Evolutionary conservation across 30 jellyfish, hydroid and myxozoan genomes (phyloP), one percentile per base, ranked within the genome.

Genomic region (Chrysaora quinquecirrha): DNA sequence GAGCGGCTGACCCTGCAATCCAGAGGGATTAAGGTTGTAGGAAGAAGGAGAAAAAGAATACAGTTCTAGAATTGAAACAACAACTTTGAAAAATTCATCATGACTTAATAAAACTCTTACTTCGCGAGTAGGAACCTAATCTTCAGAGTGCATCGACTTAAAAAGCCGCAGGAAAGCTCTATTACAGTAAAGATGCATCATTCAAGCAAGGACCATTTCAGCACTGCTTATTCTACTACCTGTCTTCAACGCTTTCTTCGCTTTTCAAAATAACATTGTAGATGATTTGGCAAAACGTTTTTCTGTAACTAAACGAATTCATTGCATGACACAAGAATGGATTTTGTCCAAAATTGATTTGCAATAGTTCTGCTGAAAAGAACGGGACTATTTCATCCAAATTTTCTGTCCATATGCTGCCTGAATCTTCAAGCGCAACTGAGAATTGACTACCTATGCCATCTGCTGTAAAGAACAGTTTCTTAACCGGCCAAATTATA

Each of bases 351-450:
- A 88, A 74, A 65, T 88, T 88, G 1, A 88, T 56, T 32, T 64
- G 82, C 30, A 75, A 76, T 30, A 70, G 34, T 9, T 48, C 48
- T 32, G 21, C n/a, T 35, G 93, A 79, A 30, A 88, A 82, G 38
- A 38, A 88, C 0, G 97, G 97, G 18, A 88, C 47, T 30, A 88
- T 69, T 48, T 88, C 76, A 33, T 78, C 82, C 34, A 88, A 75
- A 47, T 48, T 47, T 34, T 86, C 96, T 0, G 34, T 52, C 82
- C 82, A 73, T 11, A 12, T 21, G 1, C 60, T 54, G 34, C 54
- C 64, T 0, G 73, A 34, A 16, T 85, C 96, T 1, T 20, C 54
- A 35, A 65, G 73, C 23, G 71, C 85, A 1, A 34, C 63, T 2
- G 86, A 34, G 34, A 74, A 35, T 21, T 43, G 61, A 54, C 50